A percentile compares a stretch with the other conserved stretches of the same genome.
Evolutionary conservation across 2,888 invertebrate genomes (phyloP).

Genomic region (Imbricaverruca yamaguchii): DNA sequence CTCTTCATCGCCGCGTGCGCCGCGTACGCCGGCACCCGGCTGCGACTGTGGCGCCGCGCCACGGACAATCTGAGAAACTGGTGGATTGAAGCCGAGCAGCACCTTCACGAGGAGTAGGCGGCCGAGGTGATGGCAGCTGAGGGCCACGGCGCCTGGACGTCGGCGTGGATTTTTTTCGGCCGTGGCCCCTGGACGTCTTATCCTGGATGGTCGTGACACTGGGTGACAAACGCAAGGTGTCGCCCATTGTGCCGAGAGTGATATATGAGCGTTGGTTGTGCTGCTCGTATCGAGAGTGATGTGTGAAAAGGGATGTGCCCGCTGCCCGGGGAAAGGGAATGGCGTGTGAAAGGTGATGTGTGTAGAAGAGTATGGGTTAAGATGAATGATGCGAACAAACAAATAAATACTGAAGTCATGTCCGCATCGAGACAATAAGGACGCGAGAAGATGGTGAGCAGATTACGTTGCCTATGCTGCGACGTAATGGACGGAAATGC

Average conservation of each 20-base stretch:
- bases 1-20: background rate
- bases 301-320: too few species aligned
- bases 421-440: too few species aligned
- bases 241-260: too few species aligned
- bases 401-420: too few species aligned
- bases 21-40: background rate
- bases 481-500: too few species aligned
- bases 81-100: conserved; percentile 13
- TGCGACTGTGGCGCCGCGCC: conserved; percentile 10
- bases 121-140: background rate
- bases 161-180: background rate
- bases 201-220: background rate
- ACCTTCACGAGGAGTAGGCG: conserved; percentile 1
- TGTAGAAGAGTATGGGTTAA: too few species aligned
- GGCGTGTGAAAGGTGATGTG: background rate
- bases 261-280: too few species aligned
- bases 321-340: background rate
- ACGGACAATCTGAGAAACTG: background rate
- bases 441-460: too few species aligned
- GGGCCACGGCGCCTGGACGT: background rate
- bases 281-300: too few species aligned
- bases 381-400: too few species aligned
- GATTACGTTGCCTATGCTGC: too few species aligned
- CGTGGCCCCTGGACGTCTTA: background rate
- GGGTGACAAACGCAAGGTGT: too few species aligned